Conservation (phyloP, 1,140 invertebrate genomes). For the Sminthurides bifidus region DNA sequence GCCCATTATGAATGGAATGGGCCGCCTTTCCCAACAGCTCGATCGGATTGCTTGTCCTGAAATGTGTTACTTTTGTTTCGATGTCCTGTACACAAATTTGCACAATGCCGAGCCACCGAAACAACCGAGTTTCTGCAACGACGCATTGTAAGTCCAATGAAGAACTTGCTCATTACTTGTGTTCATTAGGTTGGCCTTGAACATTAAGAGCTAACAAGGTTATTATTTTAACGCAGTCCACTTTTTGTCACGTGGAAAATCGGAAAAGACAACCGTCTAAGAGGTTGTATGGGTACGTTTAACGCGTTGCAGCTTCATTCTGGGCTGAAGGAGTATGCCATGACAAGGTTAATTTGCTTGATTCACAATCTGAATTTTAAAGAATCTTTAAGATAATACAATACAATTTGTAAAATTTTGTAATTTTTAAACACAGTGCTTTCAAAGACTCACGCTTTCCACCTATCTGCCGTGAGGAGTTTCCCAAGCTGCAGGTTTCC, state of each 20-base stretch:
- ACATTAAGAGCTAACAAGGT: constrained; percentile 7
- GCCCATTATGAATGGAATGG: constrained; percentile 33
- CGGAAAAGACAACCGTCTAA: constrained; percentile 76
- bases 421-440: constrained; percentile 53
- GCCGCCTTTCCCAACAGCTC: constrained; percentile 41
- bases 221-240: constrained; percentile 58
- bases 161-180: neutral
- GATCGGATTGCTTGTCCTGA: constrained; percentile 65
- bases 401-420: neutral
- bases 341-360: constrained; percentile 54
- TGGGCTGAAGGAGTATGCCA: constrained; percentile 89
- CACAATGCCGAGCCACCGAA: constrained; percentile 82
- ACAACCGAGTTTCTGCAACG: constrained; percentile 80
- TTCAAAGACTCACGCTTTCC: constrained; percentile 94
- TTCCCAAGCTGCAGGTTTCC: constrained; percentile 80
- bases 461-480: constrained; percentile 87
- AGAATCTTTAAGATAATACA: neutral
- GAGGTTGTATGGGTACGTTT: constrained; percentile 93
- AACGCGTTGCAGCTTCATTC: constrained; percentile 85
- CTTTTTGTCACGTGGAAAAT: constrained; percentile 98
- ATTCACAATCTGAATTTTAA: constrained; percentile 3
- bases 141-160: constrained; percentile 67
- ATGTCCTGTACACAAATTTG: constrained; percentile 86
- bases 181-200: neutral
- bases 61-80: constrained; percentile 98